Percentiles rank a stretch among this genome's conserved stretches.
Conservation (phyloP, 1,140 invertebrate genomes). For the Oncopodura yosiiana region DNA sequence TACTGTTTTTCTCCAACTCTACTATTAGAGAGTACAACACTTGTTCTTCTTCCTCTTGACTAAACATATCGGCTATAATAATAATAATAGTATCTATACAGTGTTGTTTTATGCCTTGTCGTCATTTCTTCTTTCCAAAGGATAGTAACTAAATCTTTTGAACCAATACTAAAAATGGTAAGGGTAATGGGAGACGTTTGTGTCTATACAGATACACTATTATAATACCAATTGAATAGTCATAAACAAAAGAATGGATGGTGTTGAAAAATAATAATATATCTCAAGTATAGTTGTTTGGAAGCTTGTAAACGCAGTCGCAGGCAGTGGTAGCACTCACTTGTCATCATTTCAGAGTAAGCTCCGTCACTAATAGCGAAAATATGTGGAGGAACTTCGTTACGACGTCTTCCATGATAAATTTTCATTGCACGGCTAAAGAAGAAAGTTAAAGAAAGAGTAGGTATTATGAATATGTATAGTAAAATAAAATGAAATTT, state of each 20-base stretch:
- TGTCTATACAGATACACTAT: neutral
- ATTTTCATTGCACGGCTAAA: conserved; percentile 49
- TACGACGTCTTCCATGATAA: conserved; percentile 55
- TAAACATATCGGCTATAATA: too few species aligned
- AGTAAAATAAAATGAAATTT: conserved; percentile 60
- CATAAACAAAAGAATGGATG: neutral
- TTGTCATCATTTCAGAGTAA: conserved; percentile 45
- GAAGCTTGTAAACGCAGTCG: neutral
- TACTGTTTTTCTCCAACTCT: too few species aligned
- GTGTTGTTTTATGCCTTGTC: too few species aligned
- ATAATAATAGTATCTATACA: too few species aligned
- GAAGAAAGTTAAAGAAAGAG: conserved; percentile 59
- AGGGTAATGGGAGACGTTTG: too few species aligned
- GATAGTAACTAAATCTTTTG: too few species aligned
- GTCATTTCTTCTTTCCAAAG: too few species aligned
- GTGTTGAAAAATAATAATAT: neutral
- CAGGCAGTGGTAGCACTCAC: conserved; percentile 39
- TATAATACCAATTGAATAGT: neutral
- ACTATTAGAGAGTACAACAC: too few species aligned
- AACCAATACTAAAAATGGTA: too few species aligned
- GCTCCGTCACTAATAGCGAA: conserved; percentile 59
- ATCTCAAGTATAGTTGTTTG: neutral
- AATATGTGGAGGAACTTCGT: conserved; percentile 59
- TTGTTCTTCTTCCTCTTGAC: too few species aligned
- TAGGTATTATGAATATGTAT: conserved; percentile 60